phyloP scores from a whole-genome alignment of 64 coral and sea anemone species.

The Montipora efflorescens region DNA sequence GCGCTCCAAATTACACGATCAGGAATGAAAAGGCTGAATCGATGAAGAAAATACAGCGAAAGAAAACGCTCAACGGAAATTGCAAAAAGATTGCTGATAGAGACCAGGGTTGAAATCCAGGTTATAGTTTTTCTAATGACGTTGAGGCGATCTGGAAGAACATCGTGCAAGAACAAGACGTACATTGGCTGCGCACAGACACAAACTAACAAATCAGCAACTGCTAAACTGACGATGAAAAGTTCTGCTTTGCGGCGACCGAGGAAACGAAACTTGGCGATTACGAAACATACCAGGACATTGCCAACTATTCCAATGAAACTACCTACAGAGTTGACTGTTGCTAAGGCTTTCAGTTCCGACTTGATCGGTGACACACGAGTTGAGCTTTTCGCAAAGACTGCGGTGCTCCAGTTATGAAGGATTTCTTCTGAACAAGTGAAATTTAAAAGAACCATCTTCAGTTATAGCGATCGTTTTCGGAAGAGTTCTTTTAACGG shows the following conservation, averaged over 20 bases:
- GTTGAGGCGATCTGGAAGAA: slow-evolving; percentile 24
- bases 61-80: slow-evolving; percentile 92
- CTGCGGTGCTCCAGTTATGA: not conserved
- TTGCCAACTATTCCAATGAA: slow-evolving; percentile 77
- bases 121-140: slow-evolving; percentile 59
- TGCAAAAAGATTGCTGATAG: slow-evolving; percentile 74
- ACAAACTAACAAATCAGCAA: slow-evolving; percentile 76
- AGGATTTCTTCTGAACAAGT: not conserved
- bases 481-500: not conserved
- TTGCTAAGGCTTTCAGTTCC: slow-evolving; percentile 47
- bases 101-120: slow-evolving; percentile 74
- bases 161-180: slow-evolving; percentile 32
- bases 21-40: slow-evolving; percentile 57
- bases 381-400: not conserved
- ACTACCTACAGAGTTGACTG: slow-evolving; percentile 45
- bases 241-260: slow-evolving; percentile 79
- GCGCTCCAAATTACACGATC: slow-evolving; percentile 29
- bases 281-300: slow-evolving; percentile 78
- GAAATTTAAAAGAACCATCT: not conserved
- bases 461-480: not conserved
- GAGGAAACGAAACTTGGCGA: slow-evolving; percentile 76
- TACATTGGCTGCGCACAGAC: slow-evolving; percentile 84
- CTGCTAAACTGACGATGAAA: slow-evolving; percentile 79
- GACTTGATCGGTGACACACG: not conserved
- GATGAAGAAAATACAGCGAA: slow-evolving; percentile 68